Base-by-base conservation (phyloP, 2,888 invertebrate genomes). In the Crocallis elinguaria region DNA sequence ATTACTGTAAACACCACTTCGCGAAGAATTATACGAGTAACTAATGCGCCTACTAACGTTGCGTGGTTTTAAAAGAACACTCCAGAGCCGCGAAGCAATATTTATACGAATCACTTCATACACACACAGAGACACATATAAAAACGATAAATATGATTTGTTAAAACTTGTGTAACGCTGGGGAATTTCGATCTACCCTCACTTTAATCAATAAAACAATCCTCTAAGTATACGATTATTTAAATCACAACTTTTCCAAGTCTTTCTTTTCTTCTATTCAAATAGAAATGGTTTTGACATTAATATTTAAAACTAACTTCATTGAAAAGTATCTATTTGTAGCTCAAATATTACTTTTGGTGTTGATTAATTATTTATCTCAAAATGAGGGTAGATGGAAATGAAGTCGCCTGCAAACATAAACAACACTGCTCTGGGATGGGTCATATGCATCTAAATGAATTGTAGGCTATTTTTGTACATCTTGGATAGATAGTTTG, bases 51-150 rank as follows among this genome's bases (percentile, higher is more conserved):
- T 50, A 33, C 56, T 39, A 21, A 33, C 46, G 48, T 36, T 42
- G 44, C 33, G 23, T 44, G 32, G 35, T 13, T 38, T 27, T 43
- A 32, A 60, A 79, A 75, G 73, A 73, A 68, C 59, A 45, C 57
- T 61, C 53, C 19, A 43, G 55, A 41, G 13, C 35, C 50, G 36
- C 29, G 58, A 16, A 55, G 42, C 70, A 62, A 69, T 66, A 73
- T 82, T 73, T 83, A 83, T 83, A 82, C 68, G 60, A 44, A 30
- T 4, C 39, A 12, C 21, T 32, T 13, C 38, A 21, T 17, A 43
- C 32, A 43, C 27, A 51, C 33, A 51, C 43, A 43, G n/a, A n/a
- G n/a, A n/a, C n/a, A n/a, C n/a, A n/a, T n/a, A n/a, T n/a, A n/a
- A n/a, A n/a, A n/a, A n/a, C 11, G 0, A 11, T 27, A n/a, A 1